Percentiles rank a stretch among this genome's conserved stretches.
These are phyloP conservation scores for Echeneis naucrates DNA, from an alignment of 2,797 vertebrate species.

Conservation along the genomic window DNA sequence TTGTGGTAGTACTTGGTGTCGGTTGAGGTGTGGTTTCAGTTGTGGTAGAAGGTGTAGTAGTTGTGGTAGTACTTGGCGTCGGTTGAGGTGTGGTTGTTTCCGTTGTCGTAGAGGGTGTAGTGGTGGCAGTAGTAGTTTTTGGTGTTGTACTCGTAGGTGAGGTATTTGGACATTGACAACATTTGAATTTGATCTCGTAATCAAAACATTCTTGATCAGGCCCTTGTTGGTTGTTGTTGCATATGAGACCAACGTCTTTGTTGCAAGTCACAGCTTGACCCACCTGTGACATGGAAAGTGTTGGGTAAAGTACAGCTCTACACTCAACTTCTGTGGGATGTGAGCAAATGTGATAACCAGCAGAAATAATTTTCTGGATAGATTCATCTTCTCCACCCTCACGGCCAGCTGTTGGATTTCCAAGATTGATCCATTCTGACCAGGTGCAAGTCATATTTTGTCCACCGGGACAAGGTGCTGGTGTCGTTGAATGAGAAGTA, in stretches of 20 bases:
- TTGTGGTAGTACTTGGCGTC: no score
- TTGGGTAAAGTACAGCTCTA: constrained; percentile 28
- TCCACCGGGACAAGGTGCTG: constrained; percentile 6
- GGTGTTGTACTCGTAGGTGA: neutral
- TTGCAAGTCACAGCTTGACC: constrained; percentile 49
- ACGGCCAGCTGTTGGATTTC: constrained; percentile 36
- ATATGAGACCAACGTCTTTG: constrained; percentile 46
- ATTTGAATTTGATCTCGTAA: constrained; percentile 59
- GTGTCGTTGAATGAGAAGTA: neutral
- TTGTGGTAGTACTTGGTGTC: no score
- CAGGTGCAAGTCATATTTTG: constrained; percentile 25
- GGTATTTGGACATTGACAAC: constrained; percentile 21
- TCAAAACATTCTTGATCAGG: constrained; percentile 53
- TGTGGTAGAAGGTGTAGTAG: neutral
- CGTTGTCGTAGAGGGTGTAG: neutral
- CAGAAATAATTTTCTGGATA: constrained; percentile 40
- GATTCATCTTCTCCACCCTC: constrained; percentile 55
- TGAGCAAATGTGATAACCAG: constrained; percentile 26
- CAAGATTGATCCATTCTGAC: constrained; percentile 47
- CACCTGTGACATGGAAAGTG: neutral
- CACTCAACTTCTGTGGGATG: constrained; percentile 29
- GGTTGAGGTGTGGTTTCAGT: neutral
- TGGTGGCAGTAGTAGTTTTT: neutral
- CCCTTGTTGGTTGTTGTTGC: constrained; percentile 58
- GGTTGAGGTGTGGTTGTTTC: neutral